Base-by-base conservation (phyloP, 2,797 vertebrate species). In the Crocidura indochinensis region DNA sequence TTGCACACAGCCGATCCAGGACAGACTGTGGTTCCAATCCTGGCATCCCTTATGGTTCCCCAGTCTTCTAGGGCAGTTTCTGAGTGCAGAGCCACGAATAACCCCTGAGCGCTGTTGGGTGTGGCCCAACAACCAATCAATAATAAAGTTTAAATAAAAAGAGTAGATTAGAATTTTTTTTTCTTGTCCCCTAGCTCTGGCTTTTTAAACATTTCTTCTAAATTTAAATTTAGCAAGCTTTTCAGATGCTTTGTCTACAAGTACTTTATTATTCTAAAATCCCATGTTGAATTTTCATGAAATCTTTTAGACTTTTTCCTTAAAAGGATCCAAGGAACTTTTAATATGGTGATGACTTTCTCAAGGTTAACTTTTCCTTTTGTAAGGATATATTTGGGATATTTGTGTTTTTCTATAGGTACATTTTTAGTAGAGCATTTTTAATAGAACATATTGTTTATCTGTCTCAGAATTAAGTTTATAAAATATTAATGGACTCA, bases 391-490 rank as follows among this genome's bases (percentile, higher is more conserved):
- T 95, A 90, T 76, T 67, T 78, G 65, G 53, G 20, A 65, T 19
- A 47, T 78, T 0, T 72, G 86, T 91, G 44, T 53, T 64, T 69
- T 96, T 71, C 53, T 79, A 87, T 92, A 82, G 31, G 10, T 17
- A 53, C 0, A 38, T 90, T 71, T 95, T 81, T 88, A 87, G 2
- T 85, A 75, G 93, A 93, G 11, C 22, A 56, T 72, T 96, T 90
- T 20, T 11, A 92, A 93, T 94, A 71, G n/a, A 44, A 11, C 91
- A 72, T 94, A 88, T 92, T 86, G 83, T 88, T 94, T 94, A 74
- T 38, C 31, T 95, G 76, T 8, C 53, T 92, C 95, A 76, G 26
- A 94, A 95, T 95, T 94, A 95, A 94, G 19, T 84, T 72, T 88
- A 10, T 90, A 88, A 96, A 96, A 84, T 95, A 94, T 81, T 87